phyloP scores from a whole-genome alignment of 2,113 vertebrate species.

The Hepsetus odoe region DNA sequence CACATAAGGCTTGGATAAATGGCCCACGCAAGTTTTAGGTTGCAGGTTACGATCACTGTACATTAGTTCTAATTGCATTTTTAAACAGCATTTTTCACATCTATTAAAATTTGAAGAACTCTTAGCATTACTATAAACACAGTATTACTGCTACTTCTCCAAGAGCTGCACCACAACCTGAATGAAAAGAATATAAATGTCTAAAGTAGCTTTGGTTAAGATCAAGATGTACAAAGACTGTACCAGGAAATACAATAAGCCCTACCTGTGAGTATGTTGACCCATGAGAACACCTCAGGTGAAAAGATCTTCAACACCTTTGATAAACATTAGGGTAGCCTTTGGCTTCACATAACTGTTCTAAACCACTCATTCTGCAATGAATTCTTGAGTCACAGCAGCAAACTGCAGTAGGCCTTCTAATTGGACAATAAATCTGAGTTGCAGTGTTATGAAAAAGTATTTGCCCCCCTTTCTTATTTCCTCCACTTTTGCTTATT shows the following conservation, averaged over 20 bases:
- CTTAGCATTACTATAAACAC: too few relatives aligned
- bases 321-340: conserved; percentile 35
- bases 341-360: background rate
- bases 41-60: too few relatives aligned
- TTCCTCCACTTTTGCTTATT: too few relatives aligned
- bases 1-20: too few relatives aligned
- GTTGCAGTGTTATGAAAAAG: background rate
- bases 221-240: background rate
- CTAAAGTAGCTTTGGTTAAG: background rate
- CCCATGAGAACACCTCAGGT: background rate
- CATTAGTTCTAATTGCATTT: too few relatives aligned
- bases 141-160: too few relatives aligned
- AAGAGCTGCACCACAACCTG: background rate
- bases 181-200: background rate
- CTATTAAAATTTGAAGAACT: too few relatives aligned
- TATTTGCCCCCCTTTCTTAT: background rate
- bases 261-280: conserved; percentile 23
- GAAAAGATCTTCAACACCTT: conserved; percentile 26
- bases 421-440: too few relatives aligned
- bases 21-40: too few relatives aligned
- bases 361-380: background rate
- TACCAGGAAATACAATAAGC: background rate
- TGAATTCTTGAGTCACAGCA: background rate
- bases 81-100: too few relatives aligned
- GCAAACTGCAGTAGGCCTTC: background rate